Evolutionary conservation across 2,797 vertebrate genomes (phyloP).

Genomic region (Ciconia nigra): DNA sequence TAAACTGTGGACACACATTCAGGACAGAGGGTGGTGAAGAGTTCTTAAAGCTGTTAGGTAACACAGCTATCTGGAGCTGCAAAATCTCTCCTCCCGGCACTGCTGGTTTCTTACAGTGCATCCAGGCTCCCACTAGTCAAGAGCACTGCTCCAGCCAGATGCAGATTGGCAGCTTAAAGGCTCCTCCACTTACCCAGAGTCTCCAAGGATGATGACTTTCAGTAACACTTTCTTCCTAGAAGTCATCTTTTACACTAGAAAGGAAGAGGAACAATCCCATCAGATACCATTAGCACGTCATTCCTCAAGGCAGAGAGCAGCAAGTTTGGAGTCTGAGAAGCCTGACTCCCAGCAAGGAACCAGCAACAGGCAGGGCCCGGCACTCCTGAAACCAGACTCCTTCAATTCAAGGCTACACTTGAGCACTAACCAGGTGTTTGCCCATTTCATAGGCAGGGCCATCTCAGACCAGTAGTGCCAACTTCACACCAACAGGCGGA

Average conservation of each 20-base stretch:
- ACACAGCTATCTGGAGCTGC: not conserved
- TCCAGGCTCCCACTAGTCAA: not conserved
- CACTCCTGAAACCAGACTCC: not conserved
- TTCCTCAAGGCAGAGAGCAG: not conserved
- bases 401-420: not conserved
- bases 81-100: not conserved
- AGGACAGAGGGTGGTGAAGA: not conserved
- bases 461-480: not conserved
- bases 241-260: conserved; percentile 89
- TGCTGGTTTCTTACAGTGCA: not conserved
- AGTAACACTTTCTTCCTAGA: conserved; percentile 99
- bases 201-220: conserved; percentile 98
- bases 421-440: not conserved
- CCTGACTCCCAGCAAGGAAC: not conserved
- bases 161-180: not conserved
- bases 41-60: not conserved
- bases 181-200: conserved; percentile 89
- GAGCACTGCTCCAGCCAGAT: not conserved
- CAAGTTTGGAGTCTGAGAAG: not conserved
- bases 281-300: not conserved
- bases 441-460: not conserved
- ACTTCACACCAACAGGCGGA: not conserved
- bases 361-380: not conserved
- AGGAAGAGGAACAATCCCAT: not conserved
- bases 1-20: not conserved